Percentiles rank a stretch among this genome's conserved stretches.
phyloP scores from a whole-genome alignment of 2,797 vertebrate species.

The Tympanoctomys barrerae region DNA sequence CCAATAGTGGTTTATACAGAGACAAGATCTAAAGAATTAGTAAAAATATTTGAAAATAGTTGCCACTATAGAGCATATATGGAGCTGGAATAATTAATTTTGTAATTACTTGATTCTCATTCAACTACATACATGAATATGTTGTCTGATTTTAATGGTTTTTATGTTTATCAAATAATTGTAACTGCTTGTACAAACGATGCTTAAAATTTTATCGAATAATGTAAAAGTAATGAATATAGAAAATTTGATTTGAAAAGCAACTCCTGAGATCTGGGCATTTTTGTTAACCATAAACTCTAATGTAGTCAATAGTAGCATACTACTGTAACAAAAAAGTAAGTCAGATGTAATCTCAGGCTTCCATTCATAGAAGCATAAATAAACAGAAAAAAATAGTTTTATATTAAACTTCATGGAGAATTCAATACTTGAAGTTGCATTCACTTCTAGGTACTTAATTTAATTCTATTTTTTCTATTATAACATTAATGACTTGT shows the following conservation, averaged over 20 bases:
- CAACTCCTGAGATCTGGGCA: background rate
- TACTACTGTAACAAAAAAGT: slow-evolving; percentile 27
- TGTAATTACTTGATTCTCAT: slow-evolving; percentile 1
- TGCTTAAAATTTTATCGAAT: slow-evolving; percentile 23
- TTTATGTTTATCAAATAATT: slow-evolving; percentile 65
- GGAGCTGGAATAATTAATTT: background rate
- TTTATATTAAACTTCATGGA: background rate
- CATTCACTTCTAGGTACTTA: background rate
- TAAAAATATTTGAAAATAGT: background rate
- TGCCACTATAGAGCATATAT: background rate
- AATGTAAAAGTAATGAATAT: slow-evolving; percentile 2
- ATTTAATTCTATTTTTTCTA: slow-evolving; percentile 21
- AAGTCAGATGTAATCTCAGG: slow-evolving; percentile 16
- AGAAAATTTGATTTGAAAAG: background rate
- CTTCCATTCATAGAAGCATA: slow-evolving; percentile 20
- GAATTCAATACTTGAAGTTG: background rate
- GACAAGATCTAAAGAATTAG: slow-evolving; percentile 8
- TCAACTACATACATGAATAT: background rate
- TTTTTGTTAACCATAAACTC: slow-evolving; percentile 17
- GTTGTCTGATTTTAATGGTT: slow-evolving; percentile 35
- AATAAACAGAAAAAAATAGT: slow-evolving; percentile 22
- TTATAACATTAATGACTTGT: background rate
- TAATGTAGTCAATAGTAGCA: slow-evolving; percentile 62
- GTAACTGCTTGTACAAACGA: background rate
- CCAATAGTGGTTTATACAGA: background rate